Evolutionary conservation across 53 echinoderm and acorn worm genomes (phyloP), one percentile per base, ranked within the genome.

Genomic region (Astropecten irregularis): DNA sequence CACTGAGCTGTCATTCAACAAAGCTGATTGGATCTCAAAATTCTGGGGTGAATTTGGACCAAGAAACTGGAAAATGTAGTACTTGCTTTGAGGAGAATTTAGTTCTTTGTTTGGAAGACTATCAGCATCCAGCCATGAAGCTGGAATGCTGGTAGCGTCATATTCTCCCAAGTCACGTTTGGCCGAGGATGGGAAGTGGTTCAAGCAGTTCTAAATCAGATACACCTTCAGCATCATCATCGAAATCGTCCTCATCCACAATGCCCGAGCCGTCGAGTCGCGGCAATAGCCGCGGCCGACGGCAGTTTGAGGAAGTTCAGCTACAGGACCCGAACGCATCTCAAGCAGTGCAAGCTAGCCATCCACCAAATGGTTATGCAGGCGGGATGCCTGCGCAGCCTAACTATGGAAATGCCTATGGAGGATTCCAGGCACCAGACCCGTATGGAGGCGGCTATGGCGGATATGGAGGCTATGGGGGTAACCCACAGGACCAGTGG

Each of bases 241-340:
- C 71, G 79, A 68, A 14, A 30, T 73, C 68, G 1, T 60, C 83
- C 23, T 44, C 46, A 46, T 26, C 42, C 32, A 88, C 21, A 32
- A 93, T 93, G 93, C 90, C 93, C 26, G 88, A 91, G 70, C 84
- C 84, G 59, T 47, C 85, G 7, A 91, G 65, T 49, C 85, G 87
- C 58, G 82, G 79, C 61, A 69, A 61, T 8, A 72, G 77, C 57
- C 92, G 92, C 69, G 89, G 95, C 40, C 89, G 92, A 38, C 72
- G 71, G 40, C 77, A 92, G 44, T 95, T 95, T 67, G 89, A 95
- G 36, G 95, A 95, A 35, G 95, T 95, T 13, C 83, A 95, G 53
- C 58, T 95, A 3, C 46, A 77, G 38, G 92, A 93, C 48, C 93
- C 93, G 2, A 84, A 86, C 56, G 79, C 89, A 0, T 54, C 82